Conservation (phyloP, 2,797 vertebrate species). For the Scolopax bukidnonensis region DNA sequence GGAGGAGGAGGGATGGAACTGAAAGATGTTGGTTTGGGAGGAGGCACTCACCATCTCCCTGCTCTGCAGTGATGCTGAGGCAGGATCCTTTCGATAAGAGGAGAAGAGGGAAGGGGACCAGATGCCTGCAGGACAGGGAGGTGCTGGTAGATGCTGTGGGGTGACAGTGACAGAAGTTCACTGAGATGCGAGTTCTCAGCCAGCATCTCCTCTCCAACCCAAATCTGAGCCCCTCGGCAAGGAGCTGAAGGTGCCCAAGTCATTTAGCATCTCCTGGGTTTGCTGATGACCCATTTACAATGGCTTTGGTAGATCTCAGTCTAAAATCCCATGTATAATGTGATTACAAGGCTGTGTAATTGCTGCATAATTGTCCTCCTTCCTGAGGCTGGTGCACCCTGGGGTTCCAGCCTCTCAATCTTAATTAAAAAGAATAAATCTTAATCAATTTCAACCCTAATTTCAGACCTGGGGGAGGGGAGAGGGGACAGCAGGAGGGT, state of each 20-base stretch:
- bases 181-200: background rate
- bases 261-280: background rate
- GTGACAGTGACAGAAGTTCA: background rate
- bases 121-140: background rate
- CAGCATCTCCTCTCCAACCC: background rate
- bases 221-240: background rate
- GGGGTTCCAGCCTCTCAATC: slow-evolving; percentile 33
- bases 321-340: background rate
- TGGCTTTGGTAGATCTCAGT: slow-evolving; percentile 13
- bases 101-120: background rate
- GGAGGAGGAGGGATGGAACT: background rate
- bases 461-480: background rate
- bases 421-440: slow-evolving; percentile 52
- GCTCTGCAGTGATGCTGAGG: background rate
- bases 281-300: slow-evolving; percentile 17
- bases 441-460: background rate
- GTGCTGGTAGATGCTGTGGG: background rate
- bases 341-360: slow-evolving; percentile 54
- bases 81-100: background rate
- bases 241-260: background rate
- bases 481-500: background rate
- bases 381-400: slow-evolving; percentile 31
- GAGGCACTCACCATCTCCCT: background rate
- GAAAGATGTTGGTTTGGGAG: background rate
- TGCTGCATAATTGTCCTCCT: slow-evolving; percentile 41